phyloP scores from a whole-genome alignment of 2,113 vertebrate species.

The Cinclus mexicanus region DNA sequence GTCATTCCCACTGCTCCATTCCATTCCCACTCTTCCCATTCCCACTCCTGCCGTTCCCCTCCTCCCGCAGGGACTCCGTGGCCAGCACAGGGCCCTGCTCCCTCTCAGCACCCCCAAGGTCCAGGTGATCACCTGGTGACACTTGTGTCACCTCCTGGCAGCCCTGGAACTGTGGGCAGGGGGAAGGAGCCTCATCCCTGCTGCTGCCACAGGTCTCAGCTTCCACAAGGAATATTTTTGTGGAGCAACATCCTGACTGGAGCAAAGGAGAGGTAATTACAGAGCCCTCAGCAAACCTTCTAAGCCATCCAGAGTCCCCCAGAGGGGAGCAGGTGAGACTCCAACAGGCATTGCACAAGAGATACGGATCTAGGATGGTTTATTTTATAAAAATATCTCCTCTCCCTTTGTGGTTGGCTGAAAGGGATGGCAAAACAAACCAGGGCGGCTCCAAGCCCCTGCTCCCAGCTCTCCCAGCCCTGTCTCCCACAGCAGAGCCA shows the following conservation, averaged over 20 bases:
- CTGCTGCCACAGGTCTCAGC: background rate
- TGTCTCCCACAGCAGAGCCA: background rate
- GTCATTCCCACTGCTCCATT: background rate
- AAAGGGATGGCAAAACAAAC: background rate
- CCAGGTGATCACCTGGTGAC: background rate
- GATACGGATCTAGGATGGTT: background rate
- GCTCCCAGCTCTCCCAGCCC: background rate
- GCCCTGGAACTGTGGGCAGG: background rate
- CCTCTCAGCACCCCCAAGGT: rapidly evolving
- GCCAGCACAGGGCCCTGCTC: rapidly evolving
- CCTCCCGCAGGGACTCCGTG: rapidly evolving
- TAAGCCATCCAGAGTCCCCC: background rate
- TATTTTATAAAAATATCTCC: background rate
- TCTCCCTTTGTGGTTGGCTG: background rate
- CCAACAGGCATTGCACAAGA: background rate
- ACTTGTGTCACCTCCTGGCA: background rate
- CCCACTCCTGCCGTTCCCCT: background rate
- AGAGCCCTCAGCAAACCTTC: background rate
- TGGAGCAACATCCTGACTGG: background rate
- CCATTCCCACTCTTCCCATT: background rate
- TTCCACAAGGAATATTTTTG: rapidly evolving
- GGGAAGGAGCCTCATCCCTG: background rate
- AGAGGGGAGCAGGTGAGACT: conserved; percentile 41
- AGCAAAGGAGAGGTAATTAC: background rate
- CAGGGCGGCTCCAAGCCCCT: background rate